Evolutionary conservation across 1,140 invertebrate species (phyloP), one percentile per base, ranked within the genome.

Genomic region (Rhizoglyphus robini): DNA sequence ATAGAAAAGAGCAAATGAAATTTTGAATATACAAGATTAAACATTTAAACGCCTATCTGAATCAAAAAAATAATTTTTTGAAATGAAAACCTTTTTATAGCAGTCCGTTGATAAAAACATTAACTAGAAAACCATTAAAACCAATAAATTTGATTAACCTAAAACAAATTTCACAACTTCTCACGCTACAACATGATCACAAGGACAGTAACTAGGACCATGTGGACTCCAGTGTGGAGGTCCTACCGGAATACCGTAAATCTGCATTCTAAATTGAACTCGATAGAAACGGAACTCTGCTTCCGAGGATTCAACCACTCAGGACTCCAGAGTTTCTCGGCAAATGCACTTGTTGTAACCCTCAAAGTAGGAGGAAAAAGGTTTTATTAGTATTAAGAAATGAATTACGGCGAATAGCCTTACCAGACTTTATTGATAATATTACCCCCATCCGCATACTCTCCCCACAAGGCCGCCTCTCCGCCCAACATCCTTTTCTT

Each of bases 271-370:
- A 75, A 90, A 95, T 15, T 85, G 77, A 68, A 92, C 88, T 74
- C 90, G 88, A 71, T 90, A 87, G 0, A 93, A 71, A 49, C 90
- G 77, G 36, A 76, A 70, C 1, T 75, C 72, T 1, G 83, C 84
- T 46, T 73, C 57, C 1, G 67, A 57, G 0, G 70, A 20, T 54
- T 77, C 8, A 79, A 72, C 13, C 73, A 68, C 27, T 68, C 65
- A n/a, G 71, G 67, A 67, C 76, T 79, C 92, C 92, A 96, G 0
- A 93, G 78, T 68, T 85, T 80, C 75, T 96, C 92, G 2, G 90
- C 90, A 0, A 85, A 81, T 0, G 88, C 88, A 65, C 83, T 82
- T 0, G 88, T 87, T 67, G 89, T 76, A 1, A 88, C 88, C 68
- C 61, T 60, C 15, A 25, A n/a, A 46, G 41, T 46, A 46, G 18